Evolutionary conservation across 2,113 vertebrate genomes (phyloP), one percentile per base, ranked within the genome.

Genomic region (Semnornis frantzii): DNA sequence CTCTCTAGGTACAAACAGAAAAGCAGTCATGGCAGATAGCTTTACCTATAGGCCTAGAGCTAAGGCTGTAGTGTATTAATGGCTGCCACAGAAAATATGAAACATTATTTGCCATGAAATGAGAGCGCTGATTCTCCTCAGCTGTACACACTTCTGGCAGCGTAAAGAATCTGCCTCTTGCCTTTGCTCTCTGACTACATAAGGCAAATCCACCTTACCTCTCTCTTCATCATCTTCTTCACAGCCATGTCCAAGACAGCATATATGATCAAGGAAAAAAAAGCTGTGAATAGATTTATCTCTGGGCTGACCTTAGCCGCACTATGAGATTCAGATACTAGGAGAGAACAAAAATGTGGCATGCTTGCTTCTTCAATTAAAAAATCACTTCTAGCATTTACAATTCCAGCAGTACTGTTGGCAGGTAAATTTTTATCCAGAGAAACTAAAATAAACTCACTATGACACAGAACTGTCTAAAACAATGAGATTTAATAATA

Each of bases 91-190:
- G 85, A 92, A 94, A 94, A 92, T 44, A 62, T 0, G 8, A 90
- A 86, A 60, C 88, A 88, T 91, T 91, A 93, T 91, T 78, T 90
- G 90, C 85, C 80, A 46, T 86, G 85, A 94, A 94, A 84, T 65
- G 54, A 84, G 83, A 81, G 44, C 62, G 58, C 65, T 90, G 76
- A 74, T 90, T 71, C 76, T 91, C 58, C 58, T 79, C 91, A 75
- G 76, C 79, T 77, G 82, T 63, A 81, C 62, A 54, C 48, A n/a
- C 39, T 87, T 65, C 82, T 70, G 59, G 46, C 55, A 85, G 23
- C 1, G 17, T n/a, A 92, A 83, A 87, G 75, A 76, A 77, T 48
- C 78, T 80, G 57, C 91, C 54, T 80, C 64, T 72, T 65, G 54
- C 62, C 65, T 91, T 71, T 90, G 69, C 87, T 74, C n/a, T 91